These are phyloP conservation scores for Pterocles burchelli DNA, from an alignment of 2,113 vertebrate genomes.

Conservation along the genomic window DNA sequence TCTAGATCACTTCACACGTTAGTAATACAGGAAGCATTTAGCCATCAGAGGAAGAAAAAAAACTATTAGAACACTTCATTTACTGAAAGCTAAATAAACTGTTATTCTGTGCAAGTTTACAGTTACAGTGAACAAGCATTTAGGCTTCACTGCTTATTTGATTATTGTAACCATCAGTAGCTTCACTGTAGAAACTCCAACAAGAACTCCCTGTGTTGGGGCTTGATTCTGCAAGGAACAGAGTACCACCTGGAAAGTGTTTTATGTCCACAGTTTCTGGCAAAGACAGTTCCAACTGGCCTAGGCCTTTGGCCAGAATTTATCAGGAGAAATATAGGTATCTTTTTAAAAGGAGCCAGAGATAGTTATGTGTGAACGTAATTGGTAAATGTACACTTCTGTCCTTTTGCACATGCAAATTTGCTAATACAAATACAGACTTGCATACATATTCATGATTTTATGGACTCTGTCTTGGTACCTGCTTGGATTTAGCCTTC, in stretches of 20 bases:
- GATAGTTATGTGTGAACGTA: neutral
- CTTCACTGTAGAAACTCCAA: constrained; percentile 59
- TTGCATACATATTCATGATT: neutral
- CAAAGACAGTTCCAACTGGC: neutral
- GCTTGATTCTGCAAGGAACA: neutral
- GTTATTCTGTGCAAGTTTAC: constrained; percentile 39
- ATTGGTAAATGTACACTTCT: neutral
- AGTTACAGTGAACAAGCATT: constrained; percentile 40
- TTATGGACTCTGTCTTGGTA: neutral
- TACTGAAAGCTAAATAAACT: constrained; percentile 57
- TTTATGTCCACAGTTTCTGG: neutral
- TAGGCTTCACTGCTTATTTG: constrained; percentile 33
- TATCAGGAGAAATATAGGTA: constrained; percentile 31
- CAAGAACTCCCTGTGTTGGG: constrained; percentile 44
- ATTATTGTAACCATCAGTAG: constrained; percentile 31
- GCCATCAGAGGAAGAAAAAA: constrained; percentile 16
- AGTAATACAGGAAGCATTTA: constrained; percentile 53
- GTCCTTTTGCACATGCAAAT: constrained; percentile 37
- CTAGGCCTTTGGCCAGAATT: constrained; percentile 32
- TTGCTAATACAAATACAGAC: neutral
- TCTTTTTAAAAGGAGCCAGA: constrained; percentile 30
- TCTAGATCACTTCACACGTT: constrained; percentile 28
- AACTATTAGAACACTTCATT: constrained; percentile 55
- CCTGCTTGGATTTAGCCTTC: neutral
- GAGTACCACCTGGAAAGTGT: constrained; percentile 39